These are phyloP conservation scores for Drosophila athabasca DNA, from an alignment of 1,140 invertebrate genomes.

Conservation along the genomic window DNA sequence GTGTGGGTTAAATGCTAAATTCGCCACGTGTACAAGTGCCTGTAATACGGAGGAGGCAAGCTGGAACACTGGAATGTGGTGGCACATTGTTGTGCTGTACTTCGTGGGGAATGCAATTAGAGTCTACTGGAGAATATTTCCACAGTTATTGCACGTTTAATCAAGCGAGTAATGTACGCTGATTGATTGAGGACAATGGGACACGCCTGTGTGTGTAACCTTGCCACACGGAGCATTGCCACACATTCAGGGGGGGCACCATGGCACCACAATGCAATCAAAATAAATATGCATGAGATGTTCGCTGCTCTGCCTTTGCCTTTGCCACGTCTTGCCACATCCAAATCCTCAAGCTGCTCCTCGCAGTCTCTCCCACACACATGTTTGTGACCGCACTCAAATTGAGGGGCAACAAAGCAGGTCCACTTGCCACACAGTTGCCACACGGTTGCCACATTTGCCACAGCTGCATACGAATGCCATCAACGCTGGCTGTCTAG, in stretches of 20 bases:
- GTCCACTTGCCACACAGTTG: slow-evolving; percentile 3
- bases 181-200: slow-evolving; percentile 56
- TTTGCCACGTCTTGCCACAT: slow-evolving; percentile 1
- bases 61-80: not conserved
- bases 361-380: not conserved
- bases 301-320: slow-evolving; percentile 6
- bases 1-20: slow-evolving; percentile 14
- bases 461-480: slow-evolving; percentile 50
- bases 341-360: not conserved
- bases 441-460: no score
- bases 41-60: no score
- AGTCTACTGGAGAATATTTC: not conserved
- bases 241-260: no score
- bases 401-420: slow-evolving; percentile 33
- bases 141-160: slow-evolving; percentile 37
- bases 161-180: slow-evolving; percentile 59
- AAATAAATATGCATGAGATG: slow-evolving; percentile 55
- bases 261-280: slow-evolving; percentile 31
- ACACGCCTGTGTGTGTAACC: slow-evolving; percentile 29
- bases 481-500: slow-evolving; percentile 48
- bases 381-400: slow-evolving; percentile 25
- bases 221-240: slow-evolving; percentile 36
- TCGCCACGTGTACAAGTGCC: no score
- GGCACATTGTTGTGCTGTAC: slow-evolving; percentile 3
- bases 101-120: slow-evolving; percentile 12